These are phyloP conservation scores for Catharus fuscescens DNA, from an alignment of 2,113 vertebrate species.

Conservation along the genomic window DNA sequence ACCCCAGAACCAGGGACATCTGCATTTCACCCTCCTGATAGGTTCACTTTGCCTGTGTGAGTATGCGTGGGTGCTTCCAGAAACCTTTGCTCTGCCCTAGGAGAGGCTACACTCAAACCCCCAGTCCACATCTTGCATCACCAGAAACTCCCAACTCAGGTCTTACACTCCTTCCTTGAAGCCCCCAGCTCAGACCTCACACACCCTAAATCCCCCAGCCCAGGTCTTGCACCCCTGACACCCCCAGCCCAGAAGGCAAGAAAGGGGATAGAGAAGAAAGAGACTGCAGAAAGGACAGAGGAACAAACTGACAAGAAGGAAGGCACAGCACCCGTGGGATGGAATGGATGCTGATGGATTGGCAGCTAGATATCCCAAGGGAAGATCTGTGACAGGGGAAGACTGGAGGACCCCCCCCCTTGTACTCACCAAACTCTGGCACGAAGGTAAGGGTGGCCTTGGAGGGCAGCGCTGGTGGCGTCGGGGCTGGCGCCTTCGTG, in stretches of 20 bases:
- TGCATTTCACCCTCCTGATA: background rate
- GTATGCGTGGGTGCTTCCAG: no score
- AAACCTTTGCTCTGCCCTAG: background rate
- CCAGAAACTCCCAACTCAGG: background rate
- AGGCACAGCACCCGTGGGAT: background rate
- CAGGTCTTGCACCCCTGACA: background rate
- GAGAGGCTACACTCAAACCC: background rate
- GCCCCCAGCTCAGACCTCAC: background rate
- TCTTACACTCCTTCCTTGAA: background rate
- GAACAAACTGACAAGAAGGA: background rate
- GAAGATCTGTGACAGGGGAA: background rate
- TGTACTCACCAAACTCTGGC: slow-evolving; percentile 22
- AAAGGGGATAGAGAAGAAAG: background rate
- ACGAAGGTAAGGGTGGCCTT: background rate
- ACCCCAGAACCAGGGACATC: background rate
- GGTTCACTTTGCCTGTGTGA: background rate
- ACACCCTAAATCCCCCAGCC: background rate
- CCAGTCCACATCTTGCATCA: background rate
- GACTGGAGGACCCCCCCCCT: background rate
- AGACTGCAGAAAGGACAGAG: background rate
- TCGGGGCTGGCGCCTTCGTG: background rate
- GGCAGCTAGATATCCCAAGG: background rate
- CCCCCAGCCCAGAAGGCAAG: background rate
- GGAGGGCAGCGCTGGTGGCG: background rate
- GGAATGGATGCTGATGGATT: background rate